Base-by-base conservation (phyloP, 1,140 invertebrate species). In the Pseudomyrmex gracilis region DNA sequence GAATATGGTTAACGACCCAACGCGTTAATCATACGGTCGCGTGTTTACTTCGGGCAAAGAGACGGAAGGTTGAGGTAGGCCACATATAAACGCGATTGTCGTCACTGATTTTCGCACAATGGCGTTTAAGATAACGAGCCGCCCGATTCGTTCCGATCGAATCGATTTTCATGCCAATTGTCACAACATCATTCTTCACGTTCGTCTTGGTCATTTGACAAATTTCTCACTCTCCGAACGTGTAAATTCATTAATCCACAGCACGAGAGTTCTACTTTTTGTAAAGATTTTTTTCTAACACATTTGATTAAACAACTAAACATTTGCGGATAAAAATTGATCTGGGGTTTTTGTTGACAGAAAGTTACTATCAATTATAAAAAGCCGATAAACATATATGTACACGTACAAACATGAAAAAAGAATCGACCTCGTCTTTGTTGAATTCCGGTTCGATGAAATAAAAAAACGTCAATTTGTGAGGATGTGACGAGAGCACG, bases 1-100 rank as follows among this genome's bases (percentile, higher is more conserved):
- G 24, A 51, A 61, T 13, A 67, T 57, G 15, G 78, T 83, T 70
- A 57, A 73, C 66, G 70, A 58, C 5, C 47, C 22, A 24, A 55
- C 47, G 20, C 61, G 61, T 67, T 73, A 58, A 68, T 57, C 24
- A 45, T 43, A 49, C 49, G 22, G 55, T 15, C 17, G 43, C 13
- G 15, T 57, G 24, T 45, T 47, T 24, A 47, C 22, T 22, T 13
- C 45, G 49, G 22, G 13, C 49, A 58, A 63, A 66, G 24, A 24
- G 17, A 24, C 49, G 3, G 1, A 2, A 13, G 17, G 24, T 83
- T 55, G n/a, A 53, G 17, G 34, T 12, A 66, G 47, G 17, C n/a
- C 45, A 58, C 63, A 9, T 8, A 9, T 34, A 34, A 34, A 34
- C 12, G 10, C 2, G 12, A 22, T 22, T 45, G 20, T 66, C 47